Percentiles rank a stretch among this genome's conserved stretches.
Evolutionary conservation across 2,113 vertebrate species (phyloP).

Genomic region (Megaceryle torquata): DNA sequence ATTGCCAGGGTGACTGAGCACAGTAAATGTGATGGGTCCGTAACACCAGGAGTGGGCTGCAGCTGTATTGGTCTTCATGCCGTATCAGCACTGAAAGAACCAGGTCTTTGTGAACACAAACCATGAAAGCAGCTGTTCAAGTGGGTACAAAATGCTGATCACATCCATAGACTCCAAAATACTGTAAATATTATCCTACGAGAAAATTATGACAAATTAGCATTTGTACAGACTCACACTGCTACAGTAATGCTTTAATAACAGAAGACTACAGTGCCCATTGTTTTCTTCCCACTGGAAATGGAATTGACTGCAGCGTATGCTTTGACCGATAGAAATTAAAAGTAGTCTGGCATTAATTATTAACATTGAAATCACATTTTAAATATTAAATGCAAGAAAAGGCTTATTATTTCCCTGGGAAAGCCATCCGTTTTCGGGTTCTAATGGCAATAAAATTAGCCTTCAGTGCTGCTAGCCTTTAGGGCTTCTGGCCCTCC

Average conservation of each 20-base stretch:
- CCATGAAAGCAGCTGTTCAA: neutral
- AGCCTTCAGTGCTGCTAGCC: neutral
- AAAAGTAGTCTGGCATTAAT: slow-evolving; percentile 20
- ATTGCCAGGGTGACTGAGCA: neutral
- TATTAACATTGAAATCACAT: slow-evolving; percentile 17
- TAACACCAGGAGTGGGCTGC: neutral
- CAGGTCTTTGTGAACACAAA: neutral
- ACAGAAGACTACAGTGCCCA: neutral
- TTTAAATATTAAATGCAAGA: slow-evolving; percentile 20
- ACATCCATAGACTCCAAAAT: neutral
- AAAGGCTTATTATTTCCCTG: neutral
- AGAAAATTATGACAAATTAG: slow-evolving; percentile 3
- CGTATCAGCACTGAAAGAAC: neutral
- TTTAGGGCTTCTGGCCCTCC: neutral
- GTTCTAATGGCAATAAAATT: neutral
- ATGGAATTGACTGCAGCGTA: neutral
- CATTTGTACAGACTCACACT: neutral
- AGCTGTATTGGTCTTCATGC: neutral
- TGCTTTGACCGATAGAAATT: neutral
- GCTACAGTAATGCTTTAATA: neutral
- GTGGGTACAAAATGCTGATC: neutral
- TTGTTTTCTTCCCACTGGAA: slow-evolving; percentile 1
- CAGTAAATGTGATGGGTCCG: neutral
- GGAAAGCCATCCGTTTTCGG: neutral
- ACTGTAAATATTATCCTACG: slow-evolving; percentile 6